Percentiles rank a stretch among this genome's conserved stretches.
These are phyloP conservation scores for Trichogramma evanescens DNA, from an alignment of 2,888 invertebrate genomes.

Conservation along the genomic window DNA sequence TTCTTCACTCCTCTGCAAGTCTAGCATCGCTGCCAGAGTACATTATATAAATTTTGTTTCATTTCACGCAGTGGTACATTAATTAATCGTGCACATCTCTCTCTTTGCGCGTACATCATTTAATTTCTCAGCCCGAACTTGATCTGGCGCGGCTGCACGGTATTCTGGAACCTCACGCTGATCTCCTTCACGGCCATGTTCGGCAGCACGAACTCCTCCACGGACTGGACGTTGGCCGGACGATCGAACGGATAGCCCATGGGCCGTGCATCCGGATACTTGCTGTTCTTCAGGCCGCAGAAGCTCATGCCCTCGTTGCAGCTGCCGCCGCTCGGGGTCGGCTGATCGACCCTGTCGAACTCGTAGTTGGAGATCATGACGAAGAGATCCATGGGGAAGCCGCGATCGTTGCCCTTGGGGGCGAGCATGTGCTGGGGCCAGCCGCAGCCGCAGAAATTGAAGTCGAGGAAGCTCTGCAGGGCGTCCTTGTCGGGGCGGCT, in stretches of 20 bases:
- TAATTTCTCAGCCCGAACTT: too few species aligned
- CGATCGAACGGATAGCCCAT: constrained; percentile 83
- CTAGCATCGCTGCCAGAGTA: too few species aligned
- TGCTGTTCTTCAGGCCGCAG: constrained; percentile 69
- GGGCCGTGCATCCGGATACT: constrained; percentile 71
- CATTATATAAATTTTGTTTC: too few species aligned
- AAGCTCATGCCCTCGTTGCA: constrained; percentile 51
- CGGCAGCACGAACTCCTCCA: constrained; percentile 62
- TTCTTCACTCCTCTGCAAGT: too few species aligned
- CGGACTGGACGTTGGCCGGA: constrained; percentile 51
- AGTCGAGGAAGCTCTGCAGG: constrained; percentile 50
- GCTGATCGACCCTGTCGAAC: constrained; percentile 53
- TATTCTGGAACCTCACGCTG: constrained; percentile 46
- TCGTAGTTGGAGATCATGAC: constrained; percentile 69
- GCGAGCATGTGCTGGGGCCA: constrained; percentile 77
- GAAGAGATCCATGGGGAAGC: constrained; percentile 62
- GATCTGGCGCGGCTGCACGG: not conserved
- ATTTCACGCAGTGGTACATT: too few species aligned
- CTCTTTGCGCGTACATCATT: too few species aligned
- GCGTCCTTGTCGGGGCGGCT: constrained; percentile 51
- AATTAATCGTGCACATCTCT: too few species aligned
- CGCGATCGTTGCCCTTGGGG: constrained; percentile 62
- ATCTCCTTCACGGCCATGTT: constrained; percentile 66
- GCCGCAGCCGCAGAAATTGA: constrained; percentile 80
- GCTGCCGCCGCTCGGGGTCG: constrained; percentile 42